Percentiles rank a stretch among this genome's conserved stretches.
phyloP scores from a whole-genome alignment of 1,140 invertebrate genomes.

The Homarus americanus region DNA sequence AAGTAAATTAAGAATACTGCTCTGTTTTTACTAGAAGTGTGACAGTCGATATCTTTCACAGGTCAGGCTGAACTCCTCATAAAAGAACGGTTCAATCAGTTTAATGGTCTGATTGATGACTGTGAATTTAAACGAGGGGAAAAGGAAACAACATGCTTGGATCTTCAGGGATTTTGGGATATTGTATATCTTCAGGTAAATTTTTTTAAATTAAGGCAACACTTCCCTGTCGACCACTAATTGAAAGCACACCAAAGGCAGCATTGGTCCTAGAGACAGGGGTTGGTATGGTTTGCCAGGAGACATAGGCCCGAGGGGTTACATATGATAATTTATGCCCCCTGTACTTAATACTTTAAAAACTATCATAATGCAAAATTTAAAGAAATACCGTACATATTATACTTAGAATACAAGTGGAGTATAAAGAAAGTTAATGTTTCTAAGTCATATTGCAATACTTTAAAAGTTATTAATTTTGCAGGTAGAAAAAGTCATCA shows the following conservation, averaged over 20 bases:
- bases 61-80: conserved; percentile 64
- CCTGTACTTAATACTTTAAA: neutral
- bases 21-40: too few relatives aligned
- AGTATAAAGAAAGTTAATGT: too few relatives aligned
- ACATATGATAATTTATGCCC: neutral
- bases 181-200: conserved; percentile 78
- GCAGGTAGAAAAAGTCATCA: conserved; percentile 7
- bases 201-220: neutral
- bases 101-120: conserved; percentile 58
- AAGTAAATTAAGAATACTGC: too few relatives aligned
- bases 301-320: too few relatives aligned
- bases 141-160: conserved; percentile 77
- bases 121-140: conserved; percentile 75
- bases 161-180: conserved; percentile 79
- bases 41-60: conserved; percentile 16
- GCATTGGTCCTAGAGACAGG: neutral
- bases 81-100: conserved; percentile 71
- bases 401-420: too few relatives aligned
- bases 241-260: too few relatives aligned
- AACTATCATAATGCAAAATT: too few relatives aligned
- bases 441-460: neutral
- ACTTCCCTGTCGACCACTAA: too few relatives aligned
- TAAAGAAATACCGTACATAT: too few relatives aligned
- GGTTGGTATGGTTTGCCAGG: neutral
- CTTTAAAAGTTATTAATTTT: neutral